Evolutionary conservation across 2,888 invertebrate species (phyloP).

Genomic region (Ametastegia equiseti): DNA sequence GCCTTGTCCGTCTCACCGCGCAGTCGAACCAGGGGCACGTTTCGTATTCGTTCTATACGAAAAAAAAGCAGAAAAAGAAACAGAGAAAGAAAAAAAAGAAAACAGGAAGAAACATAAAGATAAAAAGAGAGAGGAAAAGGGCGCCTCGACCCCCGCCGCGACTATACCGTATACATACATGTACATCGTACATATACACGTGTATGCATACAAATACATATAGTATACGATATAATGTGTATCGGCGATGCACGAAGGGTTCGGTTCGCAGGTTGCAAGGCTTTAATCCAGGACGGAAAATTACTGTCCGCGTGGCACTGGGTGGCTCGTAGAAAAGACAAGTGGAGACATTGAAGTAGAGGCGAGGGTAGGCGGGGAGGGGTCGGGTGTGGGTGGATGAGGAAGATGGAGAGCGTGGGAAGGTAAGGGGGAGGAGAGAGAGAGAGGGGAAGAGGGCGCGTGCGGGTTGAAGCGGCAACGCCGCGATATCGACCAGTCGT

Average conservation of each 20-base stretch:
- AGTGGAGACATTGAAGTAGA: constrained; percentile 47
- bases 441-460: constrained; percentile 17
- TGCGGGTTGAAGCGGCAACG: constrained; percentile 59
- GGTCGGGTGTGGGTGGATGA: not conserved
- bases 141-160: constrained; percentile 2
- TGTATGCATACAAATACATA: too few species aligned
- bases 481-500: constrained; percentile 65
- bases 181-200: too few species aligned
- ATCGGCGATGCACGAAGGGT: constrained; percentile 30
- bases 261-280: constrained; percentile 28
- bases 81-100: not conserved
- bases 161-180: too few species aligned
- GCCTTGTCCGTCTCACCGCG: constrained; percentile 7
- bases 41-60: not conserved
- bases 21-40: not conserved
- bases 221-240: constrained; percentile 3
- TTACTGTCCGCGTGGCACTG: constrained; percentile 43
- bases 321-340: constrained; percentile 47
- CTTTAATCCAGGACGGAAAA: constrained; percentile 46
- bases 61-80: not conserved
- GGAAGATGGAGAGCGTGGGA: constrained; percentile 10
- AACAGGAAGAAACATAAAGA: not conserved
- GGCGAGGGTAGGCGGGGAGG: constrained; percentile 15
- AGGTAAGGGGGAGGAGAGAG: not conserved
- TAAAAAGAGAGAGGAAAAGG: not conserved